Percentiles rank a stretch among this genome's conserved stretches.
Conservation (phyloP, 2,797 vertebrate genomes). For the Meriones psammophilus region DNA sequence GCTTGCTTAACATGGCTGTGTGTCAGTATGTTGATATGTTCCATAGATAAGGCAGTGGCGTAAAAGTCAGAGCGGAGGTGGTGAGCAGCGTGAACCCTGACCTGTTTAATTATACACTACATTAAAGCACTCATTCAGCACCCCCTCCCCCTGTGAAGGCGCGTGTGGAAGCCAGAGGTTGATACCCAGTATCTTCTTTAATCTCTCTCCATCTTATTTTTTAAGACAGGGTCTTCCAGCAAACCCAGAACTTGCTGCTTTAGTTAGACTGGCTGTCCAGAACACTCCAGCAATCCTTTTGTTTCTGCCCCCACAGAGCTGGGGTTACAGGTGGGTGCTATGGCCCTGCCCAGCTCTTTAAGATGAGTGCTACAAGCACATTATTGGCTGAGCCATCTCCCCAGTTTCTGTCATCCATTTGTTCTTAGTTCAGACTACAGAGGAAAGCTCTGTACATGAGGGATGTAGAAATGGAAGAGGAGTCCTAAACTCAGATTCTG, state of each 20-base stretch:
- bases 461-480: not conserved
- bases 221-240: not conserved
- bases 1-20: not conserved
- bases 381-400: too few relatives aligned
- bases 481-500: not conserved
- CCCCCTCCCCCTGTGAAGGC: too few relatives aligned
- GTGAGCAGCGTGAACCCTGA: not conserved
- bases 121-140: not conserved
- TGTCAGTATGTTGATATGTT: not conserved
- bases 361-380: not conserved
- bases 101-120: not conserved
- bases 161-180: not conserved
- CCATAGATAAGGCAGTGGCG: not conserved
- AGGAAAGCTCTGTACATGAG: not conserved
- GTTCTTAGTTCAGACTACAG: constrained; percentile 15
- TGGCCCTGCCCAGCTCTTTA: not conserved
- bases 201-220: not conserved
- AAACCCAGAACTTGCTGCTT: not conserved
- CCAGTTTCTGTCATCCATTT: not conserved
- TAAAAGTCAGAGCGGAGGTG: not conserved
- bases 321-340: not conserved
- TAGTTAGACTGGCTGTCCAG: not conserved
- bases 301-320: not conserved
- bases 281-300: not conserved
- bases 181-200: not conserved